These are phyloP conservation scores for Brachionus plicatilis DNA, from an alignment of 1,140 invertebrate species.

Conservation along the genomic window DNA sequence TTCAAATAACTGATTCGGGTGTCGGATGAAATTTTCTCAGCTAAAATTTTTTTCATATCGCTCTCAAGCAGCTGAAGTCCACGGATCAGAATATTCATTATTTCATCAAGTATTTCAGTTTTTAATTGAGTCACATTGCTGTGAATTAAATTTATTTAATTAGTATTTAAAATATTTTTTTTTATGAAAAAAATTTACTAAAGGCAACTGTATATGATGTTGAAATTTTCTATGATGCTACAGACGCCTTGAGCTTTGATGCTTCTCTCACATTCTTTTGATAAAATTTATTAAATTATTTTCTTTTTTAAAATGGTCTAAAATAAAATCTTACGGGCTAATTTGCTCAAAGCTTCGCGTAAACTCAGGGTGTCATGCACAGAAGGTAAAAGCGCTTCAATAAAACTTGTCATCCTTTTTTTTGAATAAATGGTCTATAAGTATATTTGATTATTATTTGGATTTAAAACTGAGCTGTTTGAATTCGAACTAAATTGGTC, in stretches of 20 bases:
- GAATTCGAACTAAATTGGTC: too few species aligned
- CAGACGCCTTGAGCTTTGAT: conserved; percentile 23
- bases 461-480: too few species aligned
- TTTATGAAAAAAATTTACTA: background rate
- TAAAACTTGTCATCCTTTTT: conserved; percentile 30
- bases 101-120: conserved; percentile 21
- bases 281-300: background rate
- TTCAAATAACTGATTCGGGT: background rate
- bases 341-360: conserved; percentile 28
- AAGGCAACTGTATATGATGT: conserved; percentile 29
- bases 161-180: background rate
- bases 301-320: background rate
- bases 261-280: conserved; percentile 1
- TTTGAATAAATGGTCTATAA: too few species aligned
- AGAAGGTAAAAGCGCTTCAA: conserved; percentile 26
- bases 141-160: background rate
- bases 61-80: background rate
- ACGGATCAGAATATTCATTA: conserved; percentile 8
- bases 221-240: background rate
- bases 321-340: background rate
- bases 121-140: conserved; percentile 18
- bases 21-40: background rate
- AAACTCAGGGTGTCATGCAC: conserved; percentile 32
- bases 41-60: conserved; percentile 20
- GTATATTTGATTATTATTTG: too few species aligned